Evolutionary conservation across 2,888 invertebrate species (phyloP).

Genomic region (Papilio elwesi): DNA sequence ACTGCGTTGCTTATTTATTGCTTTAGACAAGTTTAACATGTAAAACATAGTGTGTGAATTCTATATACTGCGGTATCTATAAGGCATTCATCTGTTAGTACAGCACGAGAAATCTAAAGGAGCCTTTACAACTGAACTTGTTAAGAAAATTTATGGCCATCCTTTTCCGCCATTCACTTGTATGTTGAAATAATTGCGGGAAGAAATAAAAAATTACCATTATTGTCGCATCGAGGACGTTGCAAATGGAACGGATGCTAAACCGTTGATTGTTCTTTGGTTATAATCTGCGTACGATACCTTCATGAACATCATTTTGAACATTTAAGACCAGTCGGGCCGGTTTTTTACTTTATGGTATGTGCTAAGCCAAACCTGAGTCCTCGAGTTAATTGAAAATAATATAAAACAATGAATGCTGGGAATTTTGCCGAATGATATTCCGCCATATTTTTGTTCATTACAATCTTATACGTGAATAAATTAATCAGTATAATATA

Average conservation of each 20-base stretch:
- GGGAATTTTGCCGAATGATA: conserved; percentile 11
- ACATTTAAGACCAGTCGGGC: neutral
- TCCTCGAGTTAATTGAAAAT: neutral
- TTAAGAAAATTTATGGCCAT: no score
- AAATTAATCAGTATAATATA: no score
- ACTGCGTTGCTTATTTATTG: no score
- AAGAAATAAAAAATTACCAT: neutral
- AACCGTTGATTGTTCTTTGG: neutral
- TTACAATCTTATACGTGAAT: no score
- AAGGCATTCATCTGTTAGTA: no score
- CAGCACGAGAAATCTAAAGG: no score
- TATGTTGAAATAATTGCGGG: neutral
- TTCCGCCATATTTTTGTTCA: no score
- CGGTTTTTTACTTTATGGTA: neutral
- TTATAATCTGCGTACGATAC: neutral
- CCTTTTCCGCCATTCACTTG: no score
- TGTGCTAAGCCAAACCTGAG: neutral
- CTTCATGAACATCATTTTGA: neutral
- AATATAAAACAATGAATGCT: neutral
- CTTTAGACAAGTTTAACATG: no score
- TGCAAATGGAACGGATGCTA: neutral
- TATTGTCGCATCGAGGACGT: neutral
- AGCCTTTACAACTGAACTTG: no score
- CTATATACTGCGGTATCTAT: no score
- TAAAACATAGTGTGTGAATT: no score